These are phyloP conservation scores for Alectura lathami DNA, from an alignment of 2,113 vertebrate species.

Conservation along the genomic window DNA sequence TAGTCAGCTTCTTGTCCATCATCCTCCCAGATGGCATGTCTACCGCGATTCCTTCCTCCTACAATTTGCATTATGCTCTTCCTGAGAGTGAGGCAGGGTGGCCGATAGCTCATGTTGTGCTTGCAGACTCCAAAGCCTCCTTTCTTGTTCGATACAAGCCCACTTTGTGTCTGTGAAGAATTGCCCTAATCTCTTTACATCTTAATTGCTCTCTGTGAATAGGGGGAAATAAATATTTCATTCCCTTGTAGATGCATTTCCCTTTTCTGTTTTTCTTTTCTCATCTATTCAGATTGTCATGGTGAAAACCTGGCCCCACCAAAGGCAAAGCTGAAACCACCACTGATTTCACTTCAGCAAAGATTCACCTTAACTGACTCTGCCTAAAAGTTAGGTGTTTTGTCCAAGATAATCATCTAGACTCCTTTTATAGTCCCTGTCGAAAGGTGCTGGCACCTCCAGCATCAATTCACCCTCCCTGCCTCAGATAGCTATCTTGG, in stretches of 20 bases:
- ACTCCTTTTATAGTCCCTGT: slow-evolving; percentile 32
- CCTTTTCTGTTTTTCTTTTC: slow-evolving; percentile 36
- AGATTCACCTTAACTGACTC: slow-evolving; percentile 51
- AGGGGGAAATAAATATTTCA: slow-evolving; percentile 50
- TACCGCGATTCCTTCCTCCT: slow-evolving; percentile 46
- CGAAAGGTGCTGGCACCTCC: slow-evolving; percentile 22
- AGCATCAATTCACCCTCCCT: neutral
- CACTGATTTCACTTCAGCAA: neutral
- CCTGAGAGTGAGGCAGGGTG: slow-evolving; percentile 18
- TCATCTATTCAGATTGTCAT: neutral
- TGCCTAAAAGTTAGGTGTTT: slow-evolving; percentile 2
- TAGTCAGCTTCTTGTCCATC: slow-evolving; percentile 66
- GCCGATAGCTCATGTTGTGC: slow-evolving; percentile 23
- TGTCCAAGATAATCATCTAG: slow-evolving; percentile 27
- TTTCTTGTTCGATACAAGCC: slow-evolving; percentile 40
- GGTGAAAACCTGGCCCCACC: slow-evolving; percentile 22
- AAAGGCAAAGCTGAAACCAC: neutral
- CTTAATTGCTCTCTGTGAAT: slow-evolving; percentile 49
- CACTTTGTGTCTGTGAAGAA: slow-evolving; percentile 11
- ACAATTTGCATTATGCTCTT: slow-evolving; percentile 41
- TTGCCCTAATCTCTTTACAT: slow-evolving; percentile 49
- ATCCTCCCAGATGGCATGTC: slow-evolving; percentile 61
- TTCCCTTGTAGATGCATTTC: slow-evolving; percentile 25
- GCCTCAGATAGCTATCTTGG: neutral
- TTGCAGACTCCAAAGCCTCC: slow-evolving; percentile 17